A percentile compares a stretch with the other conserved stretches of the same genome.
phyloP scores from a whole-genome alignment of 2,888 invertebrate species.

The Hybos culiciformis region DNA sequence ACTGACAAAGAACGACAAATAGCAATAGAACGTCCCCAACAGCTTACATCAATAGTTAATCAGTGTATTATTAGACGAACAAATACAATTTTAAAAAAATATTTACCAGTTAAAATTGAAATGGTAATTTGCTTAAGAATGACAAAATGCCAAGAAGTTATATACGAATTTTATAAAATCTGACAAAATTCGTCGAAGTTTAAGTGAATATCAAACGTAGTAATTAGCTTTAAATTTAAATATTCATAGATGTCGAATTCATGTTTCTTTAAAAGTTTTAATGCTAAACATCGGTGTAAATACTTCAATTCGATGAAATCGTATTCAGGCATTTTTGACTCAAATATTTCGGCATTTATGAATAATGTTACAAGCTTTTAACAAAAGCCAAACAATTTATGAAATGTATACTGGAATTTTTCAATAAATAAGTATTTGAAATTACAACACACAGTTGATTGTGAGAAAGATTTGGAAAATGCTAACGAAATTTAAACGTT shows the following conservation, averaged over 20 bases:
- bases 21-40: constrained; percentile 72
- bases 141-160: constrained; percentile 69
- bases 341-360: too few relatives aligned
- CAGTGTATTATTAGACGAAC: constrained; percentile 92
- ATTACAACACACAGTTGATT: too few relatives aligned
- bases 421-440: too few relatives aligned
- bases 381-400: too few relatives aligned
- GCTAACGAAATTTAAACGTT: neutral
- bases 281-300: too few relatives aligned
- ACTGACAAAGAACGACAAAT: constrained; percentile 64
- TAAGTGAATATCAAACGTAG: constrained; percentile 49
- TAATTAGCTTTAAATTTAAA: neutral
- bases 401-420: too few relatives aligned
- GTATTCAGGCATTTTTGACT: too few relatives aligned
- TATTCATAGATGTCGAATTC: neutral
- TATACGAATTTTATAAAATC: constrained; percentile 82
- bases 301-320: too few relatives aligned
- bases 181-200: constrained; percentile 63
- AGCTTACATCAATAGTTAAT: constrained; percentile 79
- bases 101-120: constrained; percentile 90
- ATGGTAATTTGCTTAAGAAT: constrained; percentile 90
- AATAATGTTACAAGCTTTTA: too few relatives aligned
- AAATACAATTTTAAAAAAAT: constrained; percentile 86
- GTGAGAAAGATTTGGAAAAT: constrained; percentile 19
- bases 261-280: constrained; percentile 6